Conservation (phyloP, 2,113 vertebrate genomes). For the Clarias macrocephalus region DNA sequence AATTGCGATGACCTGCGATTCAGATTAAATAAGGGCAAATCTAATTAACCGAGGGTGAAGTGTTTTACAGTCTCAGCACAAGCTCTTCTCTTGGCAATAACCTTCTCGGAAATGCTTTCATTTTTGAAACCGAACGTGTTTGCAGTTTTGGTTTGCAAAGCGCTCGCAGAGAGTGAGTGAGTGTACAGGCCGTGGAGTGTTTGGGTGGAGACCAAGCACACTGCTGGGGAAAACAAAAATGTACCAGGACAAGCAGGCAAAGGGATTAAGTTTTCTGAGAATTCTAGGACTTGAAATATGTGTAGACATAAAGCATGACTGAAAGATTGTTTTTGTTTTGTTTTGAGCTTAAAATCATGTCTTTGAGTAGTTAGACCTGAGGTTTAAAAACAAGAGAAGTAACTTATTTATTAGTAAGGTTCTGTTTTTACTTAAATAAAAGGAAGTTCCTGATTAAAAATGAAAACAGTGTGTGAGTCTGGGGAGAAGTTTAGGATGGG, state of each 20-base stretch:
- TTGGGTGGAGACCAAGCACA: constrained; percentile 28
- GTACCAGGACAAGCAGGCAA: not conserved
- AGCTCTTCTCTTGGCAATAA: not conserved
- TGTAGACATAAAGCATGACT: not conserved
- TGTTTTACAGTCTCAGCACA: not conserved
- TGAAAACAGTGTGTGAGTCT: too few species aligned
- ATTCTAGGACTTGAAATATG: not conserved
- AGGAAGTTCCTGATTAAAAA: too few species aligned
- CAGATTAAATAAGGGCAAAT: not conserved
- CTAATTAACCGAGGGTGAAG: not conserved
- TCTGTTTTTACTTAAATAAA: too few species aligned
- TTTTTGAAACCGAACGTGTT: not conserved
- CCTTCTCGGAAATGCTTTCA: not conserved
- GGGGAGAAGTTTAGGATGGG: too few species aligned
- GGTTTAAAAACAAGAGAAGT: too few species aligned
- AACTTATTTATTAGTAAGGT: too few species aligned
- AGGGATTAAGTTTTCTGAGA: constrained; percentile 5
- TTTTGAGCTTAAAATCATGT: not conserved
- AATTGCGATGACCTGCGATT: not conserved
- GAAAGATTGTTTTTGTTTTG: not conserved
- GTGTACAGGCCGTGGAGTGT: not conserved
- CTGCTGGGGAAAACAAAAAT: not conserved
- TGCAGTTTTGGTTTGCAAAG: not conserved
- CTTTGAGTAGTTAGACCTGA: not conserved
- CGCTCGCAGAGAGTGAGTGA: not conserved